These are phyloP conservation scores for Brachyptera risi DNA, from an alignment of 2,888 invertebrate genomes.

Conservation along the genomic window DNA sequence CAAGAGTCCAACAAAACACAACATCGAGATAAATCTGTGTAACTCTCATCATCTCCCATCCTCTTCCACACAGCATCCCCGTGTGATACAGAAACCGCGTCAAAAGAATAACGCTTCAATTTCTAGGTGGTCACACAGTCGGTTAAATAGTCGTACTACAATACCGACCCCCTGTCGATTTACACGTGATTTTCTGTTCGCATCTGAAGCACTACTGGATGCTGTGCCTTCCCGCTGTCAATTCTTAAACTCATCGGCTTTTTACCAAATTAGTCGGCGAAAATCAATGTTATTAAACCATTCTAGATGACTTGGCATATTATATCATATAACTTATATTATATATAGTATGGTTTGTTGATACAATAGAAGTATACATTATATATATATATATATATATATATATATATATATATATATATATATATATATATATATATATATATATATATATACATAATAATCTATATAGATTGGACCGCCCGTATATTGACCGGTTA, in stretches of 20 bases:
- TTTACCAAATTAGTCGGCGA: slow-evolving; percentile 7
- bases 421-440: too few relatives aligned
- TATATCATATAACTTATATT: not conserved
- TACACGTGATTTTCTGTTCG: not conserved
- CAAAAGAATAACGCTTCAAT: not conserved
- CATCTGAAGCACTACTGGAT: not conserved
- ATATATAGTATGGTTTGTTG: not conserved
- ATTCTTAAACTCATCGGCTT: not conserved
- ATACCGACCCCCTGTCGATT: not conserved
- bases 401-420: too few relatives aligned
- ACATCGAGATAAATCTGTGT: too few relatives aligned
- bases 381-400: too few relatives aligned
- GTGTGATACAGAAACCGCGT: too few relatives aligned
- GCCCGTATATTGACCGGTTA: not conserved
- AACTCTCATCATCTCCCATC: too few relatives aligned
- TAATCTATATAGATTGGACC: not conserved
- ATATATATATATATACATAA: too few relatives aligned
- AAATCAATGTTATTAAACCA: slow-evolving; percentile 14
- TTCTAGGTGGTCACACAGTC: slow-evolving; percentile 13
- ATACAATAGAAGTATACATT: not conserved
- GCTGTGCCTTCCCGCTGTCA: not conserved
- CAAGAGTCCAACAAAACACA: too few relatives aligned
- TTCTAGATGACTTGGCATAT: slow-evolving; percentile 4
- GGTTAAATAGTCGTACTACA: not conserved
- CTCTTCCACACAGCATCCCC: too few relatives aligned